Percentiles rank a stretch among this genome's conserved stretches.
phyloP scores from a whole-genome alignment of 2,113 vertebrate species.

The Entomyzon cyanotis region DNA sequence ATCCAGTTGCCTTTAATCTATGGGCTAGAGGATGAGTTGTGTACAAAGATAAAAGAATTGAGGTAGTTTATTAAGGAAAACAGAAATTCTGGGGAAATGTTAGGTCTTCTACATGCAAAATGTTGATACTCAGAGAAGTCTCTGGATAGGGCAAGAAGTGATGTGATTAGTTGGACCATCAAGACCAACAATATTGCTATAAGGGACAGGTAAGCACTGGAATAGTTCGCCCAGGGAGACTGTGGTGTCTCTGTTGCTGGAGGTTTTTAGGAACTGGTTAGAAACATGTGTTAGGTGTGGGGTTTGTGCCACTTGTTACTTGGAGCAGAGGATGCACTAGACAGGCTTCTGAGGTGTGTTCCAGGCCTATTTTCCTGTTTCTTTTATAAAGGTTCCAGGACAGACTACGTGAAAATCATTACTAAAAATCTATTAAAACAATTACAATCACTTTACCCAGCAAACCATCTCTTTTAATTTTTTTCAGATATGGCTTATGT shows the following conservation, averaged over 20 bases:
- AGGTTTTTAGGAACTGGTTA: neutral
- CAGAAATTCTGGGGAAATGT: neutral
- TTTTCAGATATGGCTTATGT: neutral
- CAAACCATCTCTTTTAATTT: neutral
- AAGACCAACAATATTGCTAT: neutral
- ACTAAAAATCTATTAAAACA: neutral
- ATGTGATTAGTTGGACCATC: neutral
- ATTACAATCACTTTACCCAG: neutral
- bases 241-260: neutral
- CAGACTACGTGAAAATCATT: neutral
- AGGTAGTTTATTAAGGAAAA: neutral
- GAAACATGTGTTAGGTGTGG: neutral
- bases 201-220: neutral
- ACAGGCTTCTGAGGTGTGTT: neutral
- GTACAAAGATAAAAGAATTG: neutral
- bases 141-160: neutral
- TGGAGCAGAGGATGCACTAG: neutral
- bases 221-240: neutral
- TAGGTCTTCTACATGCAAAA: neutral
- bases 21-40: neutral
- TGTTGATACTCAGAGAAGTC: neutral
- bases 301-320: neutral
- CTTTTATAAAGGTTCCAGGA: neutral
- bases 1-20: neutral
- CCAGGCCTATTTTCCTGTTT: neutral